Conservation (phyloP, 1,140 invertebrate genomes). For the Drosophila ironensis region DNA sequence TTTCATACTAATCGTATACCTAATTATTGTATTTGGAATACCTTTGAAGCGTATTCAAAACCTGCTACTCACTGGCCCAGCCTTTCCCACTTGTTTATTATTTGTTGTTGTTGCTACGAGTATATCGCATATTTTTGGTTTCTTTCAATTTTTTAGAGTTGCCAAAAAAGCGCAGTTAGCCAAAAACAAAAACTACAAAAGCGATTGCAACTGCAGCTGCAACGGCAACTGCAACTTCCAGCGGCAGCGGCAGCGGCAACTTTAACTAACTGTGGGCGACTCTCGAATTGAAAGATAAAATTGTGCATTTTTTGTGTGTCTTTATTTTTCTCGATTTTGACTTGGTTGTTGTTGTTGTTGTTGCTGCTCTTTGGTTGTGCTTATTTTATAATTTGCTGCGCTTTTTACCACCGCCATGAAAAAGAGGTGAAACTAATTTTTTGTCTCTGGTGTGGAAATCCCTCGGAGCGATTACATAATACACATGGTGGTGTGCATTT, state of each 20-base stretch:
- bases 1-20: no score
- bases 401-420: slow-evolving; percentile 68
- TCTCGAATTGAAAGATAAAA: slow-evolving; percentile 47
- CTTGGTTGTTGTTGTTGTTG: no score
- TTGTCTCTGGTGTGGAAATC: slow-evolving; percentile 38
- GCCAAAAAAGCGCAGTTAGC: slow-evolving; percentile 55
- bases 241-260: slow-evolving; percentile 32
- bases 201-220: slow-evolving; percentile 47
- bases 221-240: slow-evolving; percentile 25
- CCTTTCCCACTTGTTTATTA: slow-evolving; percentile 22
- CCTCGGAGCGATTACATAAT: slow-evolving; percentile 41
- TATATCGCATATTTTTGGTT: slow-evolving; percentile 31
- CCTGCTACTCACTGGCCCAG: not conserved
- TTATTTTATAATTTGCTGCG: slow-evolving; percentile 74
- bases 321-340: slow-evolving; percentile 13
- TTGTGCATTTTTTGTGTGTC: slow-evolving; percentile 23
- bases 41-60: not conserved
- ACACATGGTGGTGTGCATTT: slow-evolving; percentile 11
- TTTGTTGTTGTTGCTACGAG: slow-evolving; percentile 38
- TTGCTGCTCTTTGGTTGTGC: slow-evolving; percentile 32
- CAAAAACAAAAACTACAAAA: no score
- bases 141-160: slow-evolving; percentile 44
- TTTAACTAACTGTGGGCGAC: slow-evolving; percentile 52
- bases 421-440: slow-evolving; percentile 79
- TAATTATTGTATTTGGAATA: no score